Evolutionary conservation across 2,113 vertebrate genomes (phyloP).

Genomic region (Rhabdornis inornatus): DNA sequence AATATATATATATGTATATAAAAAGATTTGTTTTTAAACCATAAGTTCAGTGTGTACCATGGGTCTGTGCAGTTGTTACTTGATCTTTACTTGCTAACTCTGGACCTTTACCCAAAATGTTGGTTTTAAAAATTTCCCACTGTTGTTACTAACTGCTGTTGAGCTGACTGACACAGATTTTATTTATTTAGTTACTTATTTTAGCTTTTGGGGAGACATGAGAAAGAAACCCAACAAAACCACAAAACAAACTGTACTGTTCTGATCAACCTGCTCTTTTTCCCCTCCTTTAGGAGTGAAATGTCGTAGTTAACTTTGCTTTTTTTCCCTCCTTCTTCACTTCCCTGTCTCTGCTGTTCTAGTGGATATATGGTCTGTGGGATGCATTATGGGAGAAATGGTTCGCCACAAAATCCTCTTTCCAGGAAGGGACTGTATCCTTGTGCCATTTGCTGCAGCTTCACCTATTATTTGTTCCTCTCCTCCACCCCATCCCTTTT

Average conservation of each 20-base stretch:
- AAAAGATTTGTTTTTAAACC: neutral
- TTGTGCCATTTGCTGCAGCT: slow-evolving; percentile 78
- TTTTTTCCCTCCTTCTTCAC: slow-evolving; percentile 71
- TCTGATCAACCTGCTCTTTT: slow-evolving; percentile 74
- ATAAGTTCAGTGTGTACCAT: neutral
- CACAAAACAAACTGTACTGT: slow-evolving; percentile 61
- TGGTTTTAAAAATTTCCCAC: neutral
- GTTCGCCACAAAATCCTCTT: slow-evolving; percentile 99
- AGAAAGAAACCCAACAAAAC: neutral
- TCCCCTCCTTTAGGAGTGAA: slow-evolving; percentile 68
- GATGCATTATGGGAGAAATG: slow-evolving; percentile 99
- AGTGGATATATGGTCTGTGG: slow-evolving; percentile 99
- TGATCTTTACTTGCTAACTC: neutral
- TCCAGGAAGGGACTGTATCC: slow-evolving; percentile 99
- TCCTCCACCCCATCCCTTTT: slow-evolving; percentile 35
- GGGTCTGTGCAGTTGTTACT: neutral
- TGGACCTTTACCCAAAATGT: neutral
- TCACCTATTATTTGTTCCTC: slow-evolving; percentile 68
- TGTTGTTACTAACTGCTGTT: neutral
- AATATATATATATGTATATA: too few species aligned
- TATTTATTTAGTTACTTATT: neutral
- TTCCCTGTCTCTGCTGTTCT: slow-evolving; percentile 80
- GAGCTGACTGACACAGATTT: neutral
- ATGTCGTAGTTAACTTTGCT: slow-evolving; percentile 82
- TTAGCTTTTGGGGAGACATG: slow-evolving; percentile 9